Base-by-base conservation (phyloP, 2,797 vertebrate species). In the Pseudochirops cupreus region DNA sequence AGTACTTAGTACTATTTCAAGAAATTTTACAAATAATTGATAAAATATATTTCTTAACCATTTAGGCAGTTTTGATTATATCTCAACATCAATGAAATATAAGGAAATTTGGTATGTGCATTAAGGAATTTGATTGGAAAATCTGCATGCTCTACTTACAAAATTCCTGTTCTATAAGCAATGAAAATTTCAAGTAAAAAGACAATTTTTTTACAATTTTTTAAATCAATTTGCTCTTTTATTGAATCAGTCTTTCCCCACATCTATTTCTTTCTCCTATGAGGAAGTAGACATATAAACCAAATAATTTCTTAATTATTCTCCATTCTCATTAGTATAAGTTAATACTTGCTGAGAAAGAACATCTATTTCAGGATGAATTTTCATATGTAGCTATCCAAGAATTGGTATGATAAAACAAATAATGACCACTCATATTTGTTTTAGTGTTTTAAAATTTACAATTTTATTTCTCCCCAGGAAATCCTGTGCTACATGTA, bases 11-110 rank as follows among this genome's bases (percentile, higher is more conserved):
- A n/a, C n/a, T n/a, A n/a, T 50, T 92, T 92, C 6, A 87, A 90
- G 18, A 95, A 29, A 93, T 93, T 39, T 95, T 93, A 82, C 52
- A 55, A 54, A 94, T 82, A 93, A 29, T n/a, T n/a, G n/a, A 4
- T 58, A 93, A 52, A 59, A 12, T 24, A 56, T 96, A 59, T 57
- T 91, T 96, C 24, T 92, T 56, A 90, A 7, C n/a, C 6, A 11
- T 33, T 50, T 2, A 91, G 54, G 18, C 6, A 96, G 74, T 74
- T 96, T 92, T 96, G 93, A 94, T 56, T 74, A 5, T 92, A 33
- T 14, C 50, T 3, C 16, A 54, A 52, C 2, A 67, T 33, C 10
- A 94, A 54, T 95, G 7, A 95, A 95, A 91, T 14, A 57, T 74
- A 94, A 93, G 21, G 91, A 39, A 52, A 91, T 3, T 89, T 28